These are phyloP conservation scores for Perca fluviatilis DNA, from an alignment of 2,113 vertebrate genomes.

Conservation along the genomic window DNA sequence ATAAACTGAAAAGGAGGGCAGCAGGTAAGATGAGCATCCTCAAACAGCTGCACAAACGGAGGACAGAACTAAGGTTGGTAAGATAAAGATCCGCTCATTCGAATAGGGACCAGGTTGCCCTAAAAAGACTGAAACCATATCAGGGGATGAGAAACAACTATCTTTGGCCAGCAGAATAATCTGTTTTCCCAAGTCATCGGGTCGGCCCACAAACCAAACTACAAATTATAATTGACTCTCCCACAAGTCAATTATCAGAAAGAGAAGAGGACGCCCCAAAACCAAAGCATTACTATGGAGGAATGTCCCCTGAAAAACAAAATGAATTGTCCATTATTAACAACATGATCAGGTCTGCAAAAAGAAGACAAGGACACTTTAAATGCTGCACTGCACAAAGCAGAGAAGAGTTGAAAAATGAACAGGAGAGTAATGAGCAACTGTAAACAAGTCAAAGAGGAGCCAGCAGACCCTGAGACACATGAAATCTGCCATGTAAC, in stretches of 20 bases:
- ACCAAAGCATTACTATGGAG: background rate
- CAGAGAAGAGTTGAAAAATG: background rate
- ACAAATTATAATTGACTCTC: background rate
- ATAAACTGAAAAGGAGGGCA: background rate
- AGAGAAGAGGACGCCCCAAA: background rate
- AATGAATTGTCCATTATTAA: background rate
- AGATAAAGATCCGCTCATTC: background rate
- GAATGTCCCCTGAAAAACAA: background rate
- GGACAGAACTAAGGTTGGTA: background rate
- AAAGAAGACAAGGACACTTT: background rate
- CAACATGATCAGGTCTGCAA: background rate
- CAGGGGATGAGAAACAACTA: background rate
- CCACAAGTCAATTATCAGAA: background rate
- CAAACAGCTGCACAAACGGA: background rate
- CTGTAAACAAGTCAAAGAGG: constrained; percentile 39
- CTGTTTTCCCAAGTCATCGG: background rate
- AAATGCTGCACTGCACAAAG: background rate
- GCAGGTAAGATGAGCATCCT: background rate
- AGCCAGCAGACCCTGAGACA: constrained; percentile 23
- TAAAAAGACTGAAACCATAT: background rate
- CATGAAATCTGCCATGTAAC: constrained; percentile 45
- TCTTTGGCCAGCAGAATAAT: background rate
- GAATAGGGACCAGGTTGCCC: background rate
- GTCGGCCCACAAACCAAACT: background rate
- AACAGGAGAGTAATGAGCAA: background rate